phyloP scores from a whole-genome alignment of 2,113 vertebrate species.

The Nyctereutes procyonoides region DNA sequence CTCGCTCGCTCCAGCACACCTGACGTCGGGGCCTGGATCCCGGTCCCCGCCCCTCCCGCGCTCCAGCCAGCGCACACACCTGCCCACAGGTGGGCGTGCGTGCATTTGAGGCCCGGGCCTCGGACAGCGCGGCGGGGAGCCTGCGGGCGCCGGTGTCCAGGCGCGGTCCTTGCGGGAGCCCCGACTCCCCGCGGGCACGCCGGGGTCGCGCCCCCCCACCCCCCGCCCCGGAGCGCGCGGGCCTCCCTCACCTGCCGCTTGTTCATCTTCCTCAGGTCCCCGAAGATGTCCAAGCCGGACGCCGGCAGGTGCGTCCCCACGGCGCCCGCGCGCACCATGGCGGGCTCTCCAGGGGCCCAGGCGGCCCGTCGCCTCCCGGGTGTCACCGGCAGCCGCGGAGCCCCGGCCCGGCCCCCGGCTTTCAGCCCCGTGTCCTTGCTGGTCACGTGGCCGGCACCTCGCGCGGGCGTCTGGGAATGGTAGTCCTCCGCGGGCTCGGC shows the following conservation, averaged over 20 bases:
- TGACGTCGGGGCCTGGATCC: neutral
- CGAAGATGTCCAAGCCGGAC: slow-evolving; percentile 86
- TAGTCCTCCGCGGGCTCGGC: slow-evolving; percentile 48
- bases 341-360: neutral
- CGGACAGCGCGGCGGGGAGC: neutral
- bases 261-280: slow-evolving; percentile 89
- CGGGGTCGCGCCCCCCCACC: no score
- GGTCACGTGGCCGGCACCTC: neutral
- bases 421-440: neutral
- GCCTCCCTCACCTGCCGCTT: slow-evolving; percentile 87
- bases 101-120: slow-evolving; percentile 1
- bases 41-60: neutral
- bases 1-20: neutral
- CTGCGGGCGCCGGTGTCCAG: neutral
- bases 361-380: neutral
- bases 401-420: slow-evolving; percentile 66
- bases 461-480: slow-evolving; percentile 74
- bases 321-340: slow-evolving; percentile 70
- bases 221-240: neutral
- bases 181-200: neutral
- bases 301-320: slow-evolving; percentile 54
- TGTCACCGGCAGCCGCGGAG: slow-evolving; percentile 39
- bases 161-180: neutral
- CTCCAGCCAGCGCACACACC: neutral
- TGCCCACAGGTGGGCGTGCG: slow-evolving; percentile 5